Percentiles rank a stretch among this genome's conserved stretches.
These are phyloP conservation scores for Nannobrachium achirus DNA, from an alignment of 2,113 vertebrate species.

Conservation along the genomic window DNA sequence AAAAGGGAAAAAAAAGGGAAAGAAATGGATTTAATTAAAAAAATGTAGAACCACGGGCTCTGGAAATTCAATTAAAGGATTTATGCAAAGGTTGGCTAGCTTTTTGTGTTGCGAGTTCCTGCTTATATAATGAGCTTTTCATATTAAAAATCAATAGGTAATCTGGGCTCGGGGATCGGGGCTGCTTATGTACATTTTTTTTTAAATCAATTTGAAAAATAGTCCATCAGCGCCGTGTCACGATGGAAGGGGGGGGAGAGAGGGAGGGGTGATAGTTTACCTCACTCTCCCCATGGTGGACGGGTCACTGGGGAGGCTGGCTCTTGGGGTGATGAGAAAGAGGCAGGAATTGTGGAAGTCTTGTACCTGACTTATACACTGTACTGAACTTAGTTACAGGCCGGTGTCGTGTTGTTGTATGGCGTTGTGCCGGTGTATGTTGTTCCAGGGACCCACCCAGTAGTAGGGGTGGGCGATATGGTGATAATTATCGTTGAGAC, in stretches of 20 bases:
- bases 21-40: conserved; percentile 99
- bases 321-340: conserved; percentile 40
- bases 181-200: conserved; percentile 99
- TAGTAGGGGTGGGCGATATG: no score
- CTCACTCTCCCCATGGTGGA: conserved; percentile 24
- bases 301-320: conserved; percentile 42
- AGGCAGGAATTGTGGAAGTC: not conserved
- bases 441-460: no score
- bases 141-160: conserved; percentile 99
- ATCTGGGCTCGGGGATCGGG: conserved; percentile 99
- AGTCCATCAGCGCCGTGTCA: conserved; percentile 97
- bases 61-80: conserved; percentile 99
- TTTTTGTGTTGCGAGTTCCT: conserved; percentile 99
- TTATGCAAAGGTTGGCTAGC: conserved; percentile 99
- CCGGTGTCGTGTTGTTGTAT: no score
- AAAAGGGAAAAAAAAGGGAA: no score
- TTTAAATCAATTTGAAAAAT: conserved; percentile 99
- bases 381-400: no score
- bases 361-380: no score
- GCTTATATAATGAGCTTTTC: conserved; percentile 99
- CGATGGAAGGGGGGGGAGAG: conserved; percentile 26
- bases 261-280: conserved; percentile 41
- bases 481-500: no score
- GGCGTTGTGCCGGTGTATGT: no score
- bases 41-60: conserved; percentile 99